Conservation (phyloP, 1,140 invertebrate species). For the Apocrypta bakeri region DNA sequence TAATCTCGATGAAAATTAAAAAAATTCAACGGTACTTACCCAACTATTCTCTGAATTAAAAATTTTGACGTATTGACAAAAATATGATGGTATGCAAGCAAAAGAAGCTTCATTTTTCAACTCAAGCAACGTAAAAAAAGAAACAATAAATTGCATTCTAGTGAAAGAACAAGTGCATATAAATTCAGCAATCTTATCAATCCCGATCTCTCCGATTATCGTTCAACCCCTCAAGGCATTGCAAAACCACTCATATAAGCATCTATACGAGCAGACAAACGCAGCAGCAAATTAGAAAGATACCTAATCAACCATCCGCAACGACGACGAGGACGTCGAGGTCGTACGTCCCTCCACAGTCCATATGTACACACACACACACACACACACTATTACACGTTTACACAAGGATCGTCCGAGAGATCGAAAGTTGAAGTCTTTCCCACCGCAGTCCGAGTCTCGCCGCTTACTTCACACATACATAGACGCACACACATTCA, state of each 20-base stretch:
- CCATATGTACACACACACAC: not conserved
- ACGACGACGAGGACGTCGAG: not conserved
- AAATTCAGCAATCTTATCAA: not conserved
- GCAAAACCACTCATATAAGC: not conserved
- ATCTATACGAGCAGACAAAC: not conserved
- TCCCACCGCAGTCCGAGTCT: constrained; percentile 29
- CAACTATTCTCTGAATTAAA: too few relatives aligned
- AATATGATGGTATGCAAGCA: too few relatives aligned
- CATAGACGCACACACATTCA: too few relatives aligned
- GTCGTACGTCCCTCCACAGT: not conserved
- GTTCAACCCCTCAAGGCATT: not conserved
- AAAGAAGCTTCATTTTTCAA: too few relatives aligned
- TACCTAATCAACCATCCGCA: not conserved
- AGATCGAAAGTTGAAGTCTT: constrained; percentile 46
- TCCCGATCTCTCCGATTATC: not conserved
- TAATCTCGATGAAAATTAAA: too few relatives aligned
- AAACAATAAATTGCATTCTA: too few relatives aligned
- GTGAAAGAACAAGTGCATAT: not conserved
- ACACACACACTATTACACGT: not conserved
- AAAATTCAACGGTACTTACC: too few relatives aligned
- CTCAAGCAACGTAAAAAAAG: too few relatives aligned
- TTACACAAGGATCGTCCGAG: not conserved
- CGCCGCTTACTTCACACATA: too few relatives aligned
- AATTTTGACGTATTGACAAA: too few relatives aligned
- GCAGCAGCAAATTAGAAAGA: constrained; percentile 6